phyloP scores from a whole-genome alignment of 2,888 invertebrate genomes.

The Drosophila meridiana region DNA sequence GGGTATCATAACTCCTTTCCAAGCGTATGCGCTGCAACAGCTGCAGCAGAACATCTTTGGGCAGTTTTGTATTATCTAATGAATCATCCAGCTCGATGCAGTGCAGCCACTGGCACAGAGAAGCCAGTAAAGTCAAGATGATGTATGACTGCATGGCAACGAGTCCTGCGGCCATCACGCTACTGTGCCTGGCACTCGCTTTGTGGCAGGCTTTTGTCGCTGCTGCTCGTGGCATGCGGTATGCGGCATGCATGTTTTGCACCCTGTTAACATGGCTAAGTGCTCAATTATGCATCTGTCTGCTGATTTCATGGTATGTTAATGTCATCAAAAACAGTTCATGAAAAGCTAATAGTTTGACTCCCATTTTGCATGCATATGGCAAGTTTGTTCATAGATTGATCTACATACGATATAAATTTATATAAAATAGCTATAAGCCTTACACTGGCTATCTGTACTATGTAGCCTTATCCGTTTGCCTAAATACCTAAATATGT shows the following conservation, averaged over 20 bases:
- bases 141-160: slow-evolving; percentile 17
- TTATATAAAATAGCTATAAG: too few relatives aligned
- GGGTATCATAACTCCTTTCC: slow-evolving; percentile 39
- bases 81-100: slow-evolving; percentile 4
- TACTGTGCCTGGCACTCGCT: slow-evolving; percentile 31
- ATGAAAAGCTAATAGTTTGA: not conserved
- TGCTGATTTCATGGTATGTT: slow-evolving; percentile 1
- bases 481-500: too few relatives aligned
- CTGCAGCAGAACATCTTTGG: slow-evolving; percentile 7
- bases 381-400: not conserved
- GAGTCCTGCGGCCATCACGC: slow-evolving; percentile 28
- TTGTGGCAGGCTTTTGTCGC: not conserved
- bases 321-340: not conserved
- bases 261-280: slow-evolving; percentile 8
- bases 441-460: too few relatives aligned
- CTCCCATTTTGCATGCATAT: not conserved
- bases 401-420: not conserved
- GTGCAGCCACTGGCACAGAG: slow-evolving; percentile 2
- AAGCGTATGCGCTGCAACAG: slow-evolving; percentile 36
- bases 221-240: not conserved
- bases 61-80: not conserved
- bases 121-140: slow-evolving; percentile 3
- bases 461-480: too few relatives aligned
- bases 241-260: slow-evolving; percentile 16
- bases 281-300: slow-evolving; percentile 15